Evolutionary conservation across 1,140 invertebrate species (phyloP), one percentile per base, ranked within the genome.

Genomic region (Diabrotica undecimpunctata): DNA sequence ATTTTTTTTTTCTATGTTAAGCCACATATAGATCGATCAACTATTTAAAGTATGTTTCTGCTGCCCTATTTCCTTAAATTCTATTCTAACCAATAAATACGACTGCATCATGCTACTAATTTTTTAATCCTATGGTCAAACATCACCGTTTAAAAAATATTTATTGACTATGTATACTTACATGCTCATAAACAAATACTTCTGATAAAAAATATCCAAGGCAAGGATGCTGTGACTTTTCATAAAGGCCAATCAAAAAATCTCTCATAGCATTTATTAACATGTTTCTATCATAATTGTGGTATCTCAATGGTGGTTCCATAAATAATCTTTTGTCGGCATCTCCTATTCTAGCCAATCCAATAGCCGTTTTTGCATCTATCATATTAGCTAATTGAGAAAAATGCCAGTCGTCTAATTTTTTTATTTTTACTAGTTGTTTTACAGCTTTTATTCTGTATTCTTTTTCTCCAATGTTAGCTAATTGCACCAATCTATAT

Each of bases 121-220:
- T 25, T 25, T 4, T 25, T 25, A 25, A 25, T 25, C 25, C 25
- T 25, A 25, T 2, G 25, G 4, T 25, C 25, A 25, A 25, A 25
- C 4, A 25, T 25, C 25, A 25, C 25, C 1, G 25, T 25, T 25
- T 25, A 25, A 25, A 25, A 25, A 25, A 25, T 25, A 25, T 25
- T 25, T 25, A 25, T 25, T 25, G 25, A 25, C 4, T 25, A 25
- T 25, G 25, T 4, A 78, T 72, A 74, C 80, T 80, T 66, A 81
- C 83, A 69, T 84, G 80, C 38, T 82, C 77, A 75, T 83, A 83
- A 57, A 82, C 78, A 78, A 89, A 89, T 62, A 84, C 84, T 77
- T 85, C 88, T 0, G 80, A 81, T 14, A 89, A 75, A 74, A 89
- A 89, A 68, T 87, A 83, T 51, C 81, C 77, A 57, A 90, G 81